A percentile compares a stretch with the other conserved stretches of the same genome.
Conservation (phyloP, 1,140 invertebrate genomes). For the Lethrus apterus region DNA sequence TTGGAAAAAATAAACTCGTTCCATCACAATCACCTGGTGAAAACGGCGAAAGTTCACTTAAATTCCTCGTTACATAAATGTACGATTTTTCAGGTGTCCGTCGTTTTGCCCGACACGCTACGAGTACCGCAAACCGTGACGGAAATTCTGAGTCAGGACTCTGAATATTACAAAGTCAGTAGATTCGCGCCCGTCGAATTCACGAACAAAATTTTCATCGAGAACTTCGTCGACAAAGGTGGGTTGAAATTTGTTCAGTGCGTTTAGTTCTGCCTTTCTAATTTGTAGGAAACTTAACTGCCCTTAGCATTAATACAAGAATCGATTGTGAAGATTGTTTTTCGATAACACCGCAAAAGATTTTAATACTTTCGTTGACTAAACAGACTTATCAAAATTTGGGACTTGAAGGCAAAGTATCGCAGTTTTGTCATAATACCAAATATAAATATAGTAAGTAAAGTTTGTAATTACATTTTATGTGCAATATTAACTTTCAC, state of each 20-base stretch:
- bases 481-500: too few relatives aligned
- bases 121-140: slow-evolving; percentile 39
- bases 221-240: slow-evolving; percentile 34
- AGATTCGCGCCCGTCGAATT: slow-evolving; percentile 42
- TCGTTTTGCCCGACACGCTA: slow-evolving; percentile 46
- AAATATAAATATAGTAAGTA: slow-evolving; percentile 49
- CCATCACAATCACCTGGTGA: slow-evolving; percentile 49
- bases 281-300: slow-evolving; percentile 45
- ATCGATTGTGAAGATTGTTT: slow-evolving; percentile 48
- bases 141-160: slow-evolving; percentile 41
- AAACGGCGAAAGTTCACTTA: slow-evolving; percentile 5
- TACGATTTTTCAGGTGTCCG: slow-evolving; percentile 44
- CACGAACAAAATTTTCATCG: slow-evolving; percentile 46
- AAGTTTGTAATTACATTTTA: too few relatives aligned
- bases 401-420: slow-evolving; percentile 47
- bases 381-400: slow-evolving; percentile 45
- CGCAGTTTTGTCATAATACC: slow-evolving; percentile 40
- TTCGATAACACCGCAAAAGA: slow-evolving; percentile 44
- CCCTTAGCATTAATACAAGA: slow-evolving; percentile 43
- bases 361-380: slow-evolving; percentile 45
- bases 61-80: too few relatives aligned
- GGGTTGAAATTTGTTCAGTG: slow-evolving; percentile 5
- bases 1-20: slow-evolving; percentile 37
- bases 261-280: slow-evolving; percentile 13
- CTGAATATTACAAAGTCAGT: slow-evolving; percentile 49